A percentile compares a stretch with the other conserved stretches of the same genome.
phyloP scores from a whole-genome alignment of 2,113 vertebrate species.

The Gobiocypris rarus region DNA sequence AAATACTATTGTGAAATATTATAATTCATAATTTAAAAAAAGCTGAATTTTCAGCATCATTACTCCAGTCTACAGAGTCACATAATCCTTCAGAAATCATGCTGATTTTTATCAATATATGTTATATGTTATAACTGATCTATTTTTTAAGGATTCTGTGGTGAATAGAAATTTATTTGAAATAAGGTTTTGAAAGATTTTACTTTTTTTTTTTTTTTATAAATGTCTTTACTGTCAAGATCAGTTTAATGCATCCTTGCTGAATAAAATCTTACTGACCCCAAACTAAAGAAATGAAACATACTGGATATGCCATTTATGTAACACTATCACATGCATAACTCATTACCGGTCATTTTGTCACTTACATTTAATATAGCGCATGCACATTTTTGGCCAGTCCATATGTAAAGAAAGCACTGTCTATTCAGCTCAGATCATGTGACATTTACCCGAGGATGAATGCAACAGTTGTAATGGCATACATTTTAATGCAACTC shows the following conservation, averaged over 20 bases:
- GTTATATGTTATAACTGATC: no score
- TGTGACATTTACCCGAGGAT: neutral
- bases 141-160: neutral
- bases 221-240: neutral
- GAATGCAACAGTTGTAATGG: neutral
- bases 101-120: neutral
- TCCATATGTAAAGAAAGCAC: neutral
- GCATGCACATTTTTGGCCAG: neutral
- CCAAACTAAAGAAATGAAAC: neutral
- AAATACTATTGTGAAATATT: neutral
- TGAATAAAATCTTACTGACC: neutral
- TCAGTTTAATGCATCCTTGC: neutral
- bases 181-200: neutral
- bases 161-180: neutral
- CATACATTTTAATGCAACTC: neutral
- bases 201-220: no score
- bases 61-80: neutral
- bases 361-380: neutral
- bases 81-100: neutral
- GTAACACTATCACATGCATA: neutral
- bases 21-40: neutral
- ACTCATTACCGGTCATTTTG: neutral
- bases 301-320: neutral
- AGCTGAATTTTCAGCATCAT: neutral
- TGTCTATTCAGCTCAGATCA: constrained; percentile 9